phyloP scores from a whole-genome alignment of 2,797 vertebrate genomes.

The Rhincodon typus region DNA sequence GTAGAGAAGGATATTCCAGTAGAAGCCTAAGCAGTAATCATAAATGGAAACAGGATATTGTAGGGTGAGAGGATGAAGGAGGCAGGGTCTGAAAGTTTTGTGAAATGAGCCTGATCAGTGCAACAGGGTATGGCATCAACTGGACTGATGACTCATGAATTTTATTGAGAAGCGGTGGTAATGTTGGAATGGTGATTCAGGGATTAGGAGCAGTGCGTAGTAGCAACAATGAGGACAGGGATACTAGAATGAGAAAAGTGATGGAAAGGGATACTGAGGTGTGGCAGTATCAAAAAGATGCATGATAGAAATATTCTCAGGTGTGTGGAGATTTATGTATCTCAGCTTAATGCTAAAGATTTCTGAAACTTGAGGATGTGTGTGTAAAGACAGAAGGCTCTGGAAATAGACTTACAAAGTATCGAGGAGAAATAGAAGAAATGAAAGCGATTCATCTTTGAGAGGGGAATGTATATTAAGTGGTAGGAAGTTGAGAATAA shows the following conservation, averaged over 20 bases:
- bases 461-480: neutral
- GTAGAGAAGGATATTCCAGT: neutral
- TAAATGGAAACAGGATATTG: neutral
- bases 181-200: neutral
- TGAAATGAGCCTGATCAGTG: neutral
- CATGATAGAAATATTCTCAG: neutral
- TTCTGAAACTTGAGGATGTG: neutral
- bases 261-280: neutral
- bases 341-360: neutral
- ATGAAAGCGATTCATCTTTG: neutral
- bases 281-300: neutral
- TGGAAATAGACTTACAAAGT: neutral
- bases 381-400: neutral
- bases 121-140: neutral
- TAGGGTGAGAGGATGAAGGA: neutral
- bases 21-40: neutral
- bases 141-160: neutral
- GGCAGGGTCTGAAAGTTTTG: neutral
- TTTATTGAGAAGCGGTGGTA: neutral
- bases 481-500: neutral
- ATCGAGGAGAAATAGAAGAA: neutral
- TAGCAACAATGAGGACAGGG: neutral
- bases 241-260: neutral
- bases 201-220: neutral
- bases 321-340: neutral